Percentiles rank a stretch among this genome's conserved stretches.
phyloP scores from a whole-genome alignment of 2,797 vertebrate genomes.

The Xenops minutus region DNA sequence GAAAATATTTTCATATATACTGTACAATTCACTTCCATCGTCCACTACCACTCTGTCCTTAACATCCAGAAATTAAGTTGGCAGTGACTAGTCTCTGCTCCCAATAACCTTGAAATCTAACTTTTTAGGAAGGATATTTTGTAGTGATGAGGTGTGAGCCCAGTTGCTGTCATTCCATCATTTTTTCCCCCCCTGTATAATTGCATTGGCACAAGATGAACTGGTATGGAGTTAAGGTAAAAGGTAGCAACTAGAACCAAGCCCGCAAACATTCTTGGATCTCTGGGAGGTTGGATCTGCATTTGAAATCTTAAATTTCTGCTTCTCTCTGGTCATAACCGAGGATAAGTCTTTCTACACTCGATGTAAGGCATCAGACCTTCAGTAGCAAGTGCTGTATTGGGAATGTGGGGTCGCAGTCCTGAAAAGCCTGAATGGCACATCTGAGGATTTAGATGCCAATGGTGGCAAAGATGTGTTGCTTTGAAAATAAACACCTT shows the following conservation, averaged over 20 bases:
- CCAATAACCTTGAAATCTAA: background rate
- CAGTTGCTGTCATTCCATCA: constrained; percentile 23
- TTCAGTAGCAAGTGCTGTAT: background rate
- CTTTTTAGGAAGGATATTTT: background rate
- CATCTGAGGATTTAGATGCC: background rate
- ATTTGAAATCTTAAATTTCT: background rate
- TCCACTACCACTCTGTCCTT: background rate
- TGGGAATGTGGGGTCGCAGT: background rate
- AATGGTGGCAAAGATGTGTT: constrained; percentile 21
- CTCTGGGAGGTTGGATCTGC: background rate
- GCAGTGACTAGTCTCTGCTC: background rate
- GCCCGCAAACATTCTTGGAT: background rate
- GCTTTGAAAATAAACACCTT: constrained; percentile 63
- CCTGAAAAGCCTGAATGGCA: background rate
- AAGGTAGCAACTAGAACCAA: background rate
- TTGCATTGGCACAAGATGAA: background rate
- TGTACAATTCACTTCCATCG: background rate
- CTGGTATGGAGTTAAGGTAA: constrained; percentile 13
- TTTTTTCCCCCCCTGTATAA: background rate
- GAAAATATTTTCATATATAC: background rate
- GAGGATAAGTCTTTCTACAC: background rate
- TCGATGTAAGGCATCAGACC: background rate
- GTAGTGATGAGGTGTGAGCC: background rate
- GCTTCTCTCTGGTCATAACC: background rate
- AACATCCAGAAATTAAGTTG: background rate